Conservation (phyloP, 2,113 vertebrate genomes). For the Chaetops frenatus region DNA sequence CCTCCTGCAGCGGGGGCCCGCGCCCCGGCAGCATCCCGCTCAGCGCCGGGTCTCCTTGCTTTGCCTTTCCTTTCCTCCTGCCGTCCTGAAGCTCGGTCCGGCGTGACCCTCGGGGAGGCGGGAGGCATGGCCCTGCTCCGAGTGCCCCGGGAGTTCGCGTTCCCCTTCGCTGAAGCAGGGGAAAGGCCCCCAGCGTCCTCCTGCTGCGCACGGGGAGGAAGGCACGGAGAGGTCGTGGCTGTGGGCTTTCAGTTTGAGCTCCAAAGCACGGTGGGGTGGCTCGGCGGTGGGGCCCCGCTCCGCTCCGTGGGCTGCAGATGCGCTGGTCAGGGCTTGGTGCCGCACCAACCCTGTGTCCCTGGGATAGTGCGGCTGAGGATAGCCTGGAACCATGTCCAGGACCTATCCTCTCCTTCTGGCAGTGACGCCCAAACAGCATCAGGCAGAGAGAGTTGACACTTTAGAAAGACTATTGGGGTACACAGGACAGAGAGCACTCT, state of each 20-base stretch:
- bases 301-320: fast-evolving
- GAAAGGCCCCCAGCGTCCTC: not conserved
- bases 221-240: fast-evolving
- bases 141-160: not conserved
- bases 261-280: fast-evolving
- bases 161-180: no score
- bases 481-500: no score
- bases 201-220: fast-evolving
- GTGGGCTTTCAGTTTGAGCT: not conserved
- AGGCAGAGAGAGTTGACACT: not conserved
- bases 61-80: not conserved
- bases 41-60: not conserved
- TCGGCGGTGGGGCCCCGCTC: not conserved
- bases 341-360: fast-evolving
- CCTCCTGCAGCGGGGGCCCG: not conserved
- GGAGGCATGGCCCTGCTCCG: not conserved
- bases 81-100: not conserved
- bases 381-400: not conserved
- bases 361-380: not conserved
- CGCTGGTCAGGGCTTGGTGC: not conserved
- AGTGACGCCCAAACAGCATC: not conserved
- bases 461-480: no score
- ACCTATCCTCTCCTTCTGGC: not conserved
- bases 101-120: no score
- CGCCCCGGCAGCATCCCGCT: not conserved